Evolutionary conservation across 2,888 invertebrate species (phyloP), one percentile per base, ranked within the genome.

Genomic region (Trachelus stipa): DNA sequence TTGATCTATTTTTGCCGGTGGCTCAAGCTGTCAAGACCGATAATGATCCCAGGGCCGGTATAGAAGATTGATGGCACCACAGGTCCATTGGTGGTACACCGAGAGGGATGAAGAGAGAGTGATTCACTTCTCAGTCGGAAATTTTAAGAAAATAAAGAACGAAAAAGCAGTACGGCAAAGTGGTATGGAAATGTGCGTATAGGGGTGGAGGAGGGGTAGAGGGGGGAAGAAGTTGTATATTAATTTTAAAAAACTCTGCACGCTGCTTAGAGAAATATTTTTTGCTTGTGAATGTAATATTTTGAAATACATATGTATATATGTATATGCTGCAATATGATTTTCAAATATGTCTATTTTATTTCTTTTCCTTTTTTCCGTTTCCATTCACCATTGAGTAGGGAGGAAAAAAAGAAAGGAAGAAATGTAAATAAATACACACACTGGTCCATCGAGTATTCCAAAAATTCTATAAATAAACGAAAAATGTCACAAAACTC

Each of bases 381-480:
- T 33, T 34, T 35, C 35, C 77, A 74, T 6, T 74, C 35, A 12
- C 12, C 35, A 0, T 12, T 3, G 3, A 3, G 35, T 35, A 11
- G 3, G 35, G 35, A 69, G 12, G 12, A 12, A 37, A 12, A 37
- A 15, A 37, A 15, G 37, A 15, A 12, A 37, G 37, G 37, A 15
- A 79, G 68, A 73, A 73, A 81, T 80, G 78, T 80, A 76, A 80
- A 75, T 79, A 78, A 74, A 74, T 69, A 56, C 73, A 74, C 77
- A 80, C 79, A 73, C 78, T 79, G 79, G 77, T 80, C 79, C 56
- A 79, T 40, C 15, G 76, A 81, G 78, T 79, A 80, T 78, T 71
- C 74, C 73, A 12, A 76, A 76, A 76, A 69, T 56, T 74, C 75
- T 75, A 68, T 69, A 77, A 69, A 76, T 68, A 68, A 77, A 68